A percentile compares a stretch with the other conserved stretches of the same genome.
Conservation (phyloP, 2,113 vertebrate species). For the Phalacrocorax pelagicus region DNA sequence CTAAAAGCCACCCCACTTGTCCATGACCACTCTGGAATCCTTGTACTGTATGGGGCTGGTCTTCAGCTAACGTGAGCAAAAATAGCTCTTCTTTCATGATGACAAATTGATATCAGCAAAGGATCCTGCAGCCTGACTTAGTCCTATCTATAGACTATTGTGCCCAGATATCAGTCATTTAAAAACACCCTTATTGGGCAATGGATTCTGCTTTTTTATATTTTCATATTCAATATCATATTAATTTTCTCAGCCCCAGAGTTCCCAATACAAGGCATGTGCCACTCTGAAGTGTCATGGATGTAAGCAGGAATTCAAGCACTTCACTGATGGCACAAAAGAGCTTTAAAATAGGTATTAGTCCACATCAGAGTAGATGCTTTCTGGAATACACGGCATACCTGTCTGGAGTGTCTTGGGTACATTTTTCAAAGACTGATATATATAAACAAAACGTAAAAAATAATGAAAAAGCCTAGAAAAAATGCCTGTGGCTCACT, state of each 20-base stretch:
- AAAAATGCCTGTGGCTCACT: background rate
- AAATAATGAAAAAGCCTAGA: background rate
- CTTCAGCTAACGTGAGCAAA: background rate
- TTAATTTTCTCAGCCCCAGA: background rate
- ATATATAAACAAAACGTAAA: background rate
- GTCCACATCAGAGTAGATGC: background rate
- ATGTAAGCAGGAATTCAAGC: background rate
- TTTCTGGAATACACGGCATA: background rate
- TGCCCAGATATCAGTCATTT: background rate
- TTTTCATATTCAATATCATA: background rate
- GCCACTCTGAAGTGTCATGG: background rate
- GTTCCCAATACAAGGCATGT: background rate
- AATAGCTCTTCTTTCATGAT: background rate
- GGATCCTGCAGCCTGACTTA: background rate
- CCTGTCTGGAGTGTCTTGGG: background rate
- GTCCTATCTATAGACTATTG: background rate
- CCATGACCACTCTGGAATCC: background rate
- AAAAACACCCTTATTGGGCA: background rate
- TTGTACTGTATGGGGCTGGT: background rate
- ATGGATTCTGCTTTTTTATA: background rate
- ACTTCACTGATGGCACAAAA: background rate
- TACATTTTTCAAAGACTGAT: background rate
- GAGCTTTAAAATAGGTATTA: background rate
- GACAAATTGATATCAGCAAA: background rate
- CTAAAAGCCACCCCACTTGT: conserved; percentile 7